These are phyloP conservation scores for Intellagama lesueurii DNA, from an alignment of 2,797 vertebrate genomes.

Conservation along the genomic window DNA sequence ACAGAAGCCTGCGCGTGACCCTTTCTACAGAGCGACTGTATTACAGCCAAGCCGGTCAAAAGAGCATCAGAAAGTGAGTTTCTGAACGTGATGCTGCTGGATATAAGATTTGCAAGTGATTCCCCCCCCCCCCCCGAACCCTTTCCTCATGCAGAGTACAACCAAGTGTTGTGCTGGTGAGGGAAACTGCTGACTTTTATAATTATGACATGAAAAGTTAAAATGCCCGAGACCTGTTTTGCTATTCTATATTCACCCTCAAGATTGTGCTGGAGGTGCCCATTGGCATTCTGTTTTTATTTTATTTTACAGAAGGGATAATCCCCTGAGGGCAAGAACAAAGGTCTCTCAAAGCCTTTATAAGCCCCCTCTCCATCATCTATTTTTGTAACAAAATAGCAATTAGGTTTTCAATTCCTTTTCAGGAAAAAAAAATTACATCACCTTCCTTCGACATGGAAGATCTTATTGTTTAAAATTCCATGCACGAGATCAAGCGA, in stretches of 20 bases:
- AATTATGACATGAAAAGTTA: slow-evolving; percentile 80
- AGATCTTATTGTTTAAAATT: slow-evolving; percentile 85
- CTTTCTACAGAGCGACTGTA: slow-evolving; percentile 57
- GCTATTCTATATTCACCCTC: slow-evolving; percentile 84
- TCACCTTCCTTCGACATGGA: slow-evolving; percentile 82
- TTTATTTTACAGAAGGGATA: slow-evolving; percentile 72
- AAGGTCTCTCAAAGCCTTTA: slow-evolving; percentile 81
- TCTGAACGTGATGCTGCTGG: slow-evolving; percentile 75
- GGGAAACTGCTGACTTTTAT: slow-evolving; percentile 72
- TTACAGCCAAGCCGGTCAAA: slow-evolving; percentile 59
- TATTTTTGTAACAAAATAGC: slow-evolving; percentile 87
- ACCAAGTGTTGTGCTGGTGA: slow-evolving; percentile 68
- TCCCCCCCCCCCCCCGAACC: slow-evolving; percentile 75
- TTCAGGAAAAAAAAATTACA: slow-evolving; percentile 80
- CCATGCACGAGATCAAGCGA: slow-evolving; percentile 78
- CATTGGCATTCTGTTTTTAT: slow-evolving; percentile 84
- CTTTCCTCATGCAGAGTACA: slow-evolving; percentile 83
- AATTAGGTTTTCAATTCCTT: slow-evolving; percentile 80
- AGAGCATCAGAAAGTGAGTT: slow-evolving; percentile 68
- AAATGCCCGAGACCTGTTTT: slow-evolving; percentile 83
- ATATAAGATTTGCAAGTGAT: slow-evolving; percentile 80
- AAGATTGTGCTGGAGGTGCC: slow-evolving; percentile 83
- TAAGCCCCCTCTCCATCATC: slow-evolving; percentile 75
- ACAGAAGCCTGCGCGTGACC: slow-evolving; percentile 60
- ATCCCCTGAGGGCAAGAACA: slow-evolving; percentile 88